Conservation (phyloP, 2,797 vertebrate genomes). For the Amphiprion clarkii region DNA sequence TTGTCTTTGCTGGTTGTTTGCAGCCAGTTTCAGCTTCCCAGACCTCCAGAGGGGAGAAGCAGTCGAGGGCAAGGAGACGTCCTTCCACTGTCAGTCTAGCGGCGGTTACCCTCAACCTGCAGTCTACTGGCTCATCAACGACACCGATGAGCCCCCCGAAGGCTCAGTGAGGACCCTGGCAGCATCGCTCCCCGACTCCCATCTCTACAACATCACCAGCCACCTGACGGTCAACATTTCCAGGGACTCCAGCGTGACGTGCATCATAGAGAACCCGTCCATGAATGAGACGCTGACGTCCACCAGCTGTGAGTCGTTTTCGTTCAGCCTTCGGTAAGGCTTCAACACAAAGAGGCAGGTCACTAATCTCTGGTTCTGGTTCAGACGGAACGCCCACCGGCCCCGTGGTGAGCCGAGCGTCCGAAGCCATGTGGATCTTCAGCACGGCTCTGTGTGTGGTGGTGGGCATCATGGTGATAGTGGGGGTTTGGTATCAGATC, state of each 20-base stretch:
- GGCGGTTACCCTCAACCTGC: conserved; percentile 77
- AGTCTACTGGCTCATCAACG: conserved; percentile 78
- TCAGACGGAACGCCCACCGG: conserved; percentile 43
- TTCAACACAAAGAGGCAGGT: background rate
- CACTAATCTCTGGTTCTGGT: conserved; percentile 1
- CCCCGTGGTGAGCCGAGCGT: conserved; percentile 33
- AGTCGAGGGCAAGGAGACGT: conserved; percentile 4
- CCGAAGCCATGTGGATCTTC: conserved; percentile 79
- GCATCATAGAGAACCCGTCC: conserved; percentile 68
- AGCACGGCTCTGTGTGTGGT: conserved; percentile 73
- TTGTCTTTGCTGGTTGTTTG: background rate
- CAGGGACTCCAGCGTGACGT: conserved; percentile 62
- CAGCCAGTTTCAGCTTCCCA: conserved; percentile 78
- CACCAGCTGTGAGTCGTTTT: conserved; percentile 64
- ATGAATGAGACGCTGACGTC: conserved; percentile 69
- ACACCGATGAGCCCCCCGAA: conserved; percentile 45
- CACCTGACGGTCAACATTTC: conserved; percentile 66
- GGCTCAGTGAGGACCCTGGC: conserved; percentile 65
- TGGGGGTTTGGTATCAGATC: conserved; percentile 75
- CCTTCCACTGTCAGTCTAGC: conserved; percentile 71
- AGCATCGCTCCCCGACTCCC: conserved; percentile 35
- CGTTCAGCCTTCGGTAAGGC: too few relatives aligned
- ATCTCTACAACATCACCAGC: conserved; percentile 79
- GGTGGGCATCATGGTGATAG: conserved; percentile 73
- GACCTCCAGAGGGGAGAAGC: conserved; percentile 44